Conservation (phyloP, 2,888 invertebrate genomes). For the Rhorus exstirpatorius region DNA sequence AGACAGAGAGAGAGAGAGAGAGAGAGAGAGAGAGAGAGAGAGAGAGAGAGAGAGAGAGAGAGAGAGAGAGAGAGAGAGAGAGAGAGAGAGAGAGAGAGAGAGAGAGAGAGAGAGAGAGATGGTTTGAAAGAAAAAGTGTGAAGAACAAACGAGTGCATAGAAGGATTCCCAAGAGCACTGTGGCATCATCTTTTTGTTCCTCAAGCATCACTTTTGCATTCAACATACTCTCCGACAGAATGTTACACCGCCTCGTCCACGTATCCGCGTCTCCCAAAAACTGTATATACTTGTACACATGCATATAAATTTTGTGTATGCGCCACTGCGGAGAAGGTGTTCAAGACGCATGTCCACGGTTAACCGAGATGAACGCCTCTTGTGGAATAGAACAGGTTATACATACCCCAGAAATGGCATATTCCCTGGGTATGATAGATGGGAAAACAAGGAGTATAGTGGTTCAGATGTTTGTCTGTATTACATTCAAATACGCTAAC, state of each 20-base stretch:
- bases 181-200: slow-evolving; percentile 53
- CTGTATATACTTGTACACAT: background rate
- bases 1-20: slow-evolving; percentile 19
- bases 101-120: too few relatives aligned
- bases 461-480: slow-evolving; percentile 48
- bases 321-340: slow-evolving; percentile 13
- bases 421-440: background rate
- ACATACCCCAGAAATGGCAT: slow-evolving; percentile 22
- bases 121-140: slow-evolving; percentile 45
- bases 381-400: slow-evolving; percentile 30
- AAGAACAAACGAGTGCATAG: slow-evolving; percentile 51
- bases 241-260: slow-evolving; percentile 34
- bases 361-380: slow-evolving; percentile 54
- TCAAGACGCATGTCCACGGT: slow-evolving; percentile 42
- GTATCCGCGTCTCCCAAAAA: slow-evolving; percentile 4
- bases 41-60: too few relatives aligned
- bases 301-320: slow-evolving; percentile 16
- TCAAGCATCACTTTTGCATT: slow-evolving; percentile 60
- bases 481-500: slow-evolving; percentile 24
- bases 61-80: too few relatives aligned
- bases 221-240: slow-evolving; percentile 41
- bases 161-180: slow-evolving; percentile 32
- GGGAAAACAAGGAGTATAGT: slow-evolving; percentile 17
- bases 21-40: too few relatives aligned
- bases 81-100: too few relatives aligned